A percentile compares a stretch with the other conserved stretches of the same genome.
phyloP scores from a whole-genome alignment of 1,140 invertebrate species.

The Brachionus manjavacas region DNA sequence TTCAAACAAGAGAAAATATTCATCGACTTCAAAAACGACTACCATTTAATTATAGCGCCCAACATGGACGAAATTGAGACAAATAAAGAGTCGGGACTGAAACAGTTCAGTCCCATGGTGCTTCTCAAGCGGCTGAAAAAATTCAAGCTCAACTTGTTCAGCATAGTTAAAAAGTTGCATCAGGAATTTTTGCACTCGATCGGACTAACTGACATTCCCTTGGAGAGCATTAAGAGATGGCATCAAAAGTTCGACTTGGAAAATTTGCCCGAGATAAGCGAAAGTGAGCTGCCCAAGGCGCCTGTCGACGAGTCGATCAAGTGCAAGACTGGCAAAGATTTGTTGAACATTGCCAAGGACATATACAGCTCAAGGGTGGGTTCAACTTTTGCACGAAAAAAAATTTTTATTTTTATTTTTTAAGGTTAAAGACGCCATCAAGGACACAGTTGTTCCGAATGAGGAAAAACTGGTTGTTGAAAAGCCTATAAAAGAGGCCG shows the following conservation, averaged over 20 bases:
- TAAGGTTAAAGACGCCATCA: constrained; percentile 18
- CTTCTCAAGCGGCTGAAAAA: constrained; percentile 32
- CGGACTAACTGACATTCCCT: constrained; percentile 1
- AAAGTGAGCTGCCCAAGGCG: constrained; percentile 36
- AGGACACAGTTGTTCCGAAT: not conserved
- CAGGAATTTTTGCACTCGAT: constrained; percentile 33
- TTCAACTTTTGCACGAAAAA: not conserved
- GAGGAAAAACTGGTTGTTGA: not conserved
- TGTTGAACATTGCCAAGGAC: constrained; percentile 28
- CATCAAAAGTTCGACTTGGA: constrained; percentile 43
- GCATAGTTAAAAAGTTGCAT: constrained; percentile 15
- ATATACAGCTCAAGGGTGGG: constrained; percentile 38
- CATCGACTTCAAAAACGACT: constrained; percentile 40
- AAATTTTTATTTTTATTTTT: not conserved
- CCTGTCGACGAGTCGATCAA: constrained; percentile 26
- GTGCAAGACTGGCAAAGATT: constrained; percentile 25
- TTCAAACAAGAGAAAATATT: constrained; percentile 35
- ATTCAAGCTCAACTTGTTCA: constrained; percentile 22
- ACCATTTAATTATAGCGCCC: constrained; percentile 30
- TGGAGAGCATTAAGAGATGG: constrained; percentile 43
- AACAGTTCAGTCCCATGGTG: constrained; percentile 31
- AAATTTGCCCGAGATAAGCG: constrained; percentile 32
- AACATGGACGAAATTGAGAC: constrained; percentile 35
- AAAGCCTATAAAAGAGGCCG: not conserved
- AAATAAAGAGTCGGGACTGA: not conserved